These are phyloP conservation scores for Drosophila mettleri DNA, from an alignment of 2,888 invertebrate species.

Conservation along the genomic window DNA sequence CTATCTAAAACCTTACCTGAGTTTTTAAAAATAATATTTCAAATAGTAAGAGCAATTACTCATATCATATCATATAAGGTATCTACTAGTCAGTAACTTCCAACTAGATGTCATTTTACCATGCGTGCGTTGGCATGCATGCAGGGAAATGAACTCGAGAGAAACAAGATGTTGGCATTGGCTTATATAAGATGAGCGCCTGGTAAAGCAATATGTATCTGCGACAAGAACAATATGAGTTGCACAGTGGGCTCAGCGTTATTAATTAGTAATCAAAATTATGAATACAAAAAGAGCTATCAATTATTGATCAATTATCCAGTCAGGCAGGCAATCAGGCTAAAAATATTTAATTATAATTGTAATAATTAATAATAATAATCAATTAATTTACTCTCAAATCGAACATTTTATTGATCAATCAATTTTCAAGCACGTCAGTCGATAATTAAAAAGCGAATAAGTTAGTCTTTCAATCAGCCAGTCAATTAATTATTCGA, in stretches of 20 bases:
- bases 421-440: no score
- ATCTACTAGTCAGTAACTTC: background rate
- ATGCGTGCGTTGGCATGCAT: constrained; percentile 9
- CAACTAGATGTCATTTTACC: background rate
- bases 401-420: no score
- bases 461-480: no score
- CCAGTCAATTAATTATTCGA: no score
- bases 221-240: background rate
- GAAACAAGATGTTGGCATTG: constrained; percentile 40
- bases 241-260: background rate
- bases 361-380: no score
- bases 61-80: no score
- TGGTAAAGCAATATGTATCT: background rate
- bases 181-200: constrained; percentile 18
- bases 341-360: no score
- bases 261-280: background rate
- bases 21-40: no score
- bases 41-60: no score
- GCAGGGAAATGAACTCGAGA: constrained; percentile 41
- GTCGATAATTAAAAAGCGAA: no score
- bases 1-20: no score
- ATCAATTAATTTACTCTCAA: no score
- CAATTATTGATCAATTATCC: background rate
- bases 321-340: background rate
- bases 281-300: background rate